Evolutionary conservation across 92 coral and sea anemone genomes (phyloP), one percentile per base, ranked within the genome.

Genomic region (Epizoanthus fatuus): DNA sequence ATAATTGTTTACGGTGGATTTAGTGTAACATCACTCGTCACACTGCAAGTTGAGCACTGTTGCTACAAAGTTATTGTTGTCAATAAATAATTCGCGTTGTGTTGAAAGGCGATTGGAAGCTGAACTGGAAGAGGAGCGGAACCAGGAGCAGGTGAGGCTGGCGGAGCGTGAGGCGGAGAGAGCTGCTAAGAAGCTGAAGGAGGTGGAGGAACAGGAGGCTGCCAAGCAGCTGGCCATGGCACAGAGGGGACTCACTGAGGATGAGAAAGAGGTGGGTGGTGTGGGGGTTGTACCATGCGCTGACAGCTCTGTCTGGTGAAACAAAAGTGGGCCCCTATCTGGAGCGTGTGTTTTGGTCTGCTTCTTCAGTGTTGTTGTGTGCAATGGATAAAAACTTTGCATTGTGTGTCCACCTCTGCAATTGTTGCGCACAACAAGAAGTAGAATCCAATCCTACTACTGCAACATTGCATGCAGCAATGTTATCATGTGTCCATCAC

Each of bases 151-250:
- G 40, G 75, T 97, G 70, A 86, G 99, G 49, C 90, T 97, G 72
- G 99, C 98, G 4, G 98, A 97, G 42, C 93, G 99, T 22, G 98
- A 97, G 67, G 91, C 99, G 5, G 99, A 97, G 83, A 88, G 97
- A 20, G 97, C 95, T 37, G 95, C 91, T 17, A 95, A 84, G 86
- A 91, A 81, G 64, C 71, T 90, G 77, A 68, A 91, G 29, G 70
- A 81, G 22, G 94, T 88, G 3, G 92, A 97, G 69, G 98, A 97
- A 89, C 84, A 87, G 59, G 98, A 97, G 66, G 99, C 98, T 14
- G 88, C 93, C 15, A 81, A 84, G 38, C 93, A 95, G 44, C 88
- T 97, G 35, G 93, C 93, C 40, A 79, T 82, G 75, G 95, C 99
- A 7, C 99, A 97, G 65, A 75, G 91, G 87, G 99, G 98, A 70